Base-by-base conservation (phyloP, 1,140 invertebrate species). In the Conus betulinus region DNA sequence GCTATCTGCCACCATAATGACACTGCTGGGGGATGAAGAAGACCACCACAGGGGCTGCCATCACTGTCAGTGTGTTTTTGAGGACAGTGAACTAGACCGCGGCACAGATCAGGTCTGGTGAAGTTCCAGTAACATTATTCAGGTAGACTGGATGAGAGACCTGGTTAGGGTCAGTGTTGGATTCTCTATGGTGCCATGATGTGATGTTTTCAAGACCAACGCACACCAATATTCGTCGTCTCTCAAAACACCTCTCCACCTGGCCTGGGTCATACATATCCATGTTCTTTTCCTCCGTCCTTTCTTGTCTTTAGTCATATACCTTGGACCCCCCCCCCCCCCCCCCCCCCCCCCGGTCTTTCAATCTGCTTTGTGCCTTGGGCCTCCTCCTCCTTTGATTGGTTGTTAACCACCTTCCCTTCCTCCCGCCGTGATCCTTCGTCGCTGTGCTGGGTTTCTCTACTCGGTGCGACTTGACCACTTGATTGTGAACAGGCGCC, bases 231-330 rank as follows among this genome's bases (percentile, higher is more conserved):
- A 23, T 71, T n/a, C 13, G 67, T 71, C 6, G 67, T n/a, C 67
- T 71, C 67, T 23, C 67, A 23, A 7, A 20, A 71, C 67, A 20
- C 23, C 67, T 71, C 20, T 71, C 13, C 20, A 71, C 67, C 13
- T 71, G 15, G 20, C 20, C 67, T 20, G 67, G 67, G 67, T 71
- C 67, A 71, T 71, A 71, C 67, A 71, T 71, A 71, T 71, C 67
- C 67, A 71, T 71, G 67, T n/a, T 71, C 67, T 79, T 79, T 13
- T 79, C 51, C 51, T 79, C 78, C 78, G 78, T 79, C 27, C 78
- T 79, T 8, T 11, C 27, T 79, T 20, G 8, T 60, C 57, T 15
- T 60, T 15, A 60, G 8, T 60, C 8, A 60, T 15, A 60, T 20
- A 71, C 67, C 67, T 13, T 71, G 67, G 15, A 7, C 39, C 78